Evolutionary conservation across 2,797 vertebrate species (phyloP).

Genomic region (Cyprinella venusta): DNA sequence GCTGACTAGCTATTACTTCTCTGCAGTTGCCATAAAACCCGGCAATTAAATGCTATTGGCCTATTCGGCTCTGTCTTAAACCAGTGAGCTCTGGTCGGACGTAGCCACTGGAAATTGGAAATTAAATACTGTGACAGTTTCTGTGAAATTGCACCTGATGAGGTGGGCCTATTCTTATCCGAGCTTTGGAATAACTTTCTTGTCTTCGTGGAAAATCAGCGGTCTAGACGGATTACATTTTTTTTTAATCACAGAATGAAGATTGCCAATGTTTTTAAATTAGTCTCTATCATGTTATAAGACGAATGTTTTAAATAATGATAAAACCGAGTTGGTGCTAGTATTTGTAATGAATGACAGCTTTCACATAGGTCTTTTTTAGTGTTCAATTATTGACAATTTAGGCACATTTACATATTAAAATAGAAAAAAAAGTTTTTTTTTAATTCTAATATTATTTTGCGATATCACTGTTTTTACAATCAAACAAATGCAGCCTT

Average conservation of each 20-base stretch:
- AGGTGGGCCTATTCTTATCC: constrained; percentile 37
- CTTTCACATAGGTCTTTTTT: not conserved
- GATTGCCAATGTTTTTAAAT: not conserved
- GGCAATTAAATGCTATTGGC: constrained; percentile 66
- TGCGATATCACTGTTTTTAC: not conserved
- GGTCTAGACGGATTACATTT: constrained; percentile 19
- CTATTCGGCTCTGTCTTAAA: constrained; percentile 58
- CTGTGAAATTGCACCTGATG: constrained; percentile 58
- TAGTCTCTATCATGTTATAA: not conserved
- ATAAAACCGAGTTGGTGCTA: not conserved
- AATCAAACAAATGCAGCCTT: not conserved
- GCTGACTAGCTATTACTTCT: constrained; percentile 65
- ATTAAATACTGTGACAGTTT: constrained; percentile 63
- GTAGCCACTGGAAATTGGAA: constrained; percentile 58
- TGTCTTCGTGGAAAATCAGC: constrained; percentile 38
- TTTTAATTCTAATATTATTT: no score
- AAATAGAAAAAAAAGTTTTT: no score
- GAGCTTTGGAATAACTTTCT: constrained; percentile 31
- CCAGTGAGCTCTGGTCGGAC: constrained; percentile 42
- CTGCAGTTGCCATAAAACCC: constrained; percentile 64
- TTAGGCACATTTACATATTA: not conserved
- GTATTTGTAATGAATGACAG: not conserved
- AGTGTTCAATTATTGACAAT: not conserved
- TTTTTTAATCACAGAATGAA: constrained; percentile 10
- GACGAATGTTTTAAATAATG: not conserved